phyloP scores from a whole-genome alignment of 2,888 invertebrate species.

The Andricus quercusramuli region DNA sequence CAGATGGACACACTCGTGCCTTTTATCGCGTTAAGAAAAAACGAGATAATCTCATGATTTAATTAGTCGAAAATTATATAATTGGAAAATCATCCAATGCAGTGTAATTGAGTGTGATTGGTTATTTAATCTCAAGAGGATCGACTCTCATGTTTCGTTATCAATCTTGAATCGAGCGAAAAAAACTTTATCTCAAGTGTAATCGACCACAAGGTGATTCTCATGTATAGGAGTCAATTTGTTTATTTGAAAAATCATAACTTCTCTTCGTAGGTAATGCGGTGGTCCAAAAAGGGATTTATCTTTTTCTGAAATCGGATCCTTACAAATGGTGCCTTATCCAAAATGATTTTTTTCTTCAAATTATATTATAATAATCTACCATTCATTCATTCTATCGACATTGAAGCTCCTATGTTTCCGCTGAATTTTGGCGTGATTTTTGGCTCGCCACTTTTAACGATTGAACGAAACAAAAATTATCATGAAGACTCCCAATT shows the following conservation, averaged over 20 bases:
- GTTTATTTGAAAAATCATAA: neutral
- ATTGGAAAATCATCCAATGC: neutral
- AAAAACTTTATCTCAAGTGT: slow-evolving; percentile 6
- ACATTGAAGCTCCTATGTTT: no score
- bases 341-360: no score
- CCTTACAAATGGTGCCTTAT: no score
- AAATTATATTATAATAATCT: no score
- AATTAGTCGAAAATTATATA: neutral
- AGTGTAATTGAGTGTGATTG: no score
- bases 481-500: no score
- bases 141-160: slow-evolving; percentile 1
- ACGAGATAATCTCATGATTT: neutral
- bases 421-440: no score
- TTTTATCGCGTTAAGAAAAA: slow-evolving; percentile 1
- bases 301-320: no score
- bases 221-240: neutral
- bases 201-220: slow-evolving; percentile 4
- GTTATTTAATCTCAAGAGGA: slow-evolving; percentile 14
- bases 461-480: no score
- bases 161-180: slow-evolving; percentile 1
- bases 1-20: slow-evolving; percentile 29
- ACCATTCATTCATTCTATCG: no score
- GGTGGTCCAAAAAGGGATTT: no score
- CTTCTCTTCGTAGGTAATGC: neutral
- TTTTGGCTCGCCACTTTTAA: no score